Percentiles rank a stretch among this genome's conserved stretches.
Conservation (phyloP, 2,113 vertebrate genomes). For the Atherinomorus stipes region DNA sequence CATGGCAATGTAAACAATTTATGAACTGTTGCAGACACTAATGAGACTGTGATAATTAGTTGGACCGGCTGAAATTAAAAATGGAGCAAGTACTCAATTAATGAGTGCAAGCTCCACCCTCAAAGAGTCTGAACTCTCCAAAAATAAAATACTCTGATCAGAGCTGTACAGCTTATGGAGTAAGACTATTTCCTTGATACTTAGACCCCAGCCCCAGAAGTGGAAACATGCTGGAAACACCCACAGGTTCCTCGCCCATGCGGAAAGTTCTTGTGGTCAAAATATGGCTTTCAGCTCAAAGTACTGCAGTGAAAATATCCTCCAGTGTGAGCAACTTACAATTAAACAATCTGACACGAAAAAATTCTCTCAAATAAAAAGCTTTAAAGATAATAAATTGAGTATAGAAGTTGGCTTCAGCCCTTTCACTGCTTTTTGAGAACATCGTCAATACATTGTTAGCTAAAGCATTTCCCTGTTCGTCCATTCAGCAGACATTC, state of each 20-base stretch:
- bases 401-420: background rate
- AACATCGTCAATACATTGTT: background rate
- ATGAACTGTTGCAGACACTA: too few relatives aligned
- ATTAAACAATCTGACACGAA: background rate
- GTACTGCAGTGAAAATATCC: background rate
- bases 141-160: background rate
- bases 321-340: background rate
- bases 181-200: background rate
- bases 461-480: background rate
- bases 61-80: too few relatives aligned
- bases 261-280: too few relatives aligned
- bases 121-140: background rate
- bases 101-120: background rate
- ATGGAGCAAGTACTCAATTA: too few relatives aligned
- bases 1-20: too few relatives aligned
- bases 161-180: too few relatives aligned
- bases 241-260: too few relatives aligned
- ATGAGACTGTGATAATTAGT: too few relatives aligned
- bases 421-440: background rate
- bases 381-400: background rate
- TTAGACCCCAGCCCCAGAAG: background rate
- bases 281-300: background rate
- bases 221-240: background rate
- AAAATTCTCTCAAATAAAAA: background rate
- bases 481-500: background rate